Percentiles rank a stretch among this genome's conserved stretches.
phyloP scores from a whole-genome alignment of 2,113 vertebrate genomes.

The Mesoclemmys tuberculata region DNA sequence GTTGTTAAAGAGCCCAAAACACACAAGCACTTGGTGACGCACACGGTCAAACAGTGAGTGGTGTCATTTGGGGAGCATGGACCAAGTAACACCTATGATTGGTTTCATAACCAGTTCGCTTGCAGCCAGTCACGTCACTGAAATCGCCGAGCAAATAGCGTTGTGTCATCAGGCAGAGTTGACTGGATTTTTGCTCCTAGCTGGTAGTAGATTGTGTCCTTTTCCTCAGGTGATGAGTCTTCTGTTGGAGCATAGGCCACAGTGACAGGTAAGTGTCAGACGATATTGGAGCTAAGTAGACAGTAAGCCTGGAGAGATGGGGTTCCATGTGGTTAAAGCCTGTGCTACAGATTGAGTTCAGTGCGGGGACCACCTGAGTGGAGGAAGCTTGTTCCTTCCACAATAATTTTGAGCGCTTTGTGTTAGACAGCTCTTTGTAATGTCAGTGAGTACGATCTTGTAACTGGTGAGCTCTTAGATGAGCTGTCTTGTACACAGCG shows the following conservation, averaged over 20 bases:
- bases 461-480: background rate
- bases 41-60: background rate
- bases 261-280: background rate
- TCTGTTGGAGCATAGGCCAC: background rate
- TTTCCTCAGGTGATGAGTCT: background rate
- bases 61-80: background rate
- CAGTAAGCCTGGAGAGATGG: background rate
- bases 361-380: background rate
- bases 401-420: background rate
- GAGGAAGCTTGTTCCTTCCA: background rate
- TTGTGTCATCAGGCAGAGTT: background rate
- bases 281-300: background rate
- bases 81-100: background rate
- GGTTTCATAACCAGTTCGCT: background rate
- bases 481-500: background rate
- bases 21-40: background rate
- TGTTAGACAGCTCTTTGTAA: background rate
- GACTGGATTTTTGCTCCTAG: background rate
- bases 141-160: background rate
- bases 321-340: background rate
- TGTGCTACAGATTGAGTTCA: background rate
- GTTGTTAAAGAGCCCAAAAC: background rate
- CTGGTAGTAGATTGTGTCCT: background rate
- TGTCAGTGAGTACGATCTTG: background rate
- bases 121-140: background rate